These are phyloP conservation scores for Pampus argenteus DNA, from an alignment of 2,797 vertebrate genomes.

Conservation along the genomic window DNA sequence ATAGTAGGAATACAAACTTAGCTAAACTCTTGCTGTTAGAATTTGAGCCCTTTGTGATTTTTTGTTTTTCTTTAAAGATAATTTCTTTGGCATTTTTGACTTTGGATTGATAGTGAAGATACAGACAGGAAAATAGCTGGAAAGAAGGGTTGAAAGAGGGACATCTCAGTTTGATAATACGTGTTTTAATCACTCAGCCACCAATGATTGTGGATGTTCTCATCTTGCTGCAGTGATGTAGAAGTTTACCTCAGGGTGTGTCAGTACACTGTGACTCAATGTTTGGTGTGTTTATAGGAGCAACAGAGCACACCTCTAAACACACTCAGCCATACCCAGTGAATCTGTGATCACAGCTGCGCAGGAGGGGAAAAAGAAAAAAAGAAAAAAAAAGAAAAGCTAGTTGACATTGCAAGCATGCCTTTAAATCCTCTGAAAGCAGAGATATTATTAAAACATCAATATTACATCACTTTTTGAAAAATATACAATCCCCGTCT, in stretches of 20 bases:
- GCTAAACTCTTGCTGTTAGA: not conserved
- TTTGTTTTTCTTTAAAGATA: too few relatives aligned
- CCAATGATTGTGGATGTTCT: too few relatives aligned
- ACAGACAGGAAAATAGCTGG: too few relatives aligned
- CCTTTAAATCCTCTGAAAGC: not conserved
- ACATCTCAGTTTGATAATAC: not conserved
- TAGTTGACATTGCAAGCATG: not conserved
- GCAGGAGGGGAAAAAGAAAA: too few relatives aligned
- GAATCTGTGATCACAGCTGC: too few relatives aligned
- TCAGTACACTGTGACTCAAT: not conserved
- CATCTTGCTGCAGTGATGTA: not conserved
- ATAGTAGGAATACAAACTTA: slow-evolving; percentile 25
- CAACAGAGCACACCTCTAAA: not conserved
- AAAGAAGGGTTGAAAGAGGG: not conserved
- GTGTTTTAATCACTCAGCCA: not conserved
- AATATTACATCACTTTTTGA: too few relatives aligned
- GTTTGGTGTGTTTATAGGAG: too few relatives aligned
- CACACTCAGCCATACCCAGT: not conserved
- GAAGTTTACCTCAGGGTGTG: not conserved
- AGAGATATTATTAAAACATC: not conserved
- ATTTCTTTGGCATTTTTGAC: too few relatives aligned
- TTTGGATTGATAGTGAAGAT: too few relatives aligned
- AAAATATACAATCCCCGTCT: not conserved
- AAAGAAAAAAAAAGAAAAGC: too few relatives aligned
- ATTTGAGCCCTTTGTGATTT: too few relatives aligned